These are phyloP conservation scores for Standfussiana lucernea DNA, from an alignment of 2,888 invertebrate species.

Conservation along the genomic window DNA sequence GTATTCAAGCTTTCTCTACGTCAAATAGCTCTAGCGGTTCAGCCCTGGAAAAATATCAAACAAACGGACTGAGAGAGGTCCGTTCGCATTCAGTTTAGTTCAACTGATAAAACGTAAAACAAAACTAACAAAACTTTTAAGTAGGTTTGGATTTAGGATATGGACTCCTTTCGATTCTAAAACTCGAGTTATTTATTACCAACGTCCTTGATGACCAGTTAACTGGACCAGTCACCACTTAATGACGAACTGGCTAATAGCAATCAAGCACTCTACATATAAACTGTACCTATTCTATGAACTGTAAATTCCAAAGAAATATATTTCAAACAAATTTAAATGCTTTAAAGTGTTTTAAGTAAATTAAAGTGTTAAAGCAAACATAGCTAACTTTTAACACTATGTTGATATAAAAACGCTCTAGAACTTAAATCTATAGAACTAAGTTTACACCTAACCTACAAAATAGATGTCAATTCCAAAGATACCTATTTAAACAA, in stretches of 20 bases:
- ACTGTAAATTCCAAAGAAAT: conserved; percentile 12
- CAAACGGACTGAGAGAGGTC: background rate
- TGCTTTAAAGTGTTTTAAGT: background rate
- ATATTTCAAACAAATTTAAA: background rate
- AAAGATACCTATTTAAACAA: background rate
- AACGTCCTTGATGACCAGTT: conserved; percentile 51
- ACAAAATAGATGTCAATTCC: background rate
- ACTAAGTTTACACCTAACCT: background rate
- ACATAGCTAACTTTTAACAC: background rate
- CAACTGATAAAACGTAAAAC: background rate
- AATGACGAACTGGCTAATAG: conserved; percentile 28
- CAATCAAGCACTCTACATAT: conserved; percentile 9
- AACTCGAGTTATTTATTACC: conserved; percentile 11
- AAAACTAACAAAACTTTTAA: background rate
- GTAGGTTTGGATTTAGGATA: background rate
- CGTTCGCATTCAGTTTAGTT: background rate
- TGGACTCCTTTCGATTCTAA: conserved; percentile 24
- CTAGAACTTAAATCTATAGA: background rate
- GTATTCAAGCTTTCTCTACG: background rate
- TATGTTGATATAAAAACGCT: background rate
- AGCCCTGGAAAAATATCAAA: background rate
- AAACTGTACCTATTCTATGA: conserved; percentile 1
- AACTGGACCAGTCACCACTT: conserved; percentile 15
- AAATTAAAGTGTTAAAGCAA: background rate
- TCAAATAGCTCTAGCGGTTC: background rate